Evolutionary conservation across 1,140 invertebrate species (phyloP).

Genomic region (Solenopsis fugax): DNA sequence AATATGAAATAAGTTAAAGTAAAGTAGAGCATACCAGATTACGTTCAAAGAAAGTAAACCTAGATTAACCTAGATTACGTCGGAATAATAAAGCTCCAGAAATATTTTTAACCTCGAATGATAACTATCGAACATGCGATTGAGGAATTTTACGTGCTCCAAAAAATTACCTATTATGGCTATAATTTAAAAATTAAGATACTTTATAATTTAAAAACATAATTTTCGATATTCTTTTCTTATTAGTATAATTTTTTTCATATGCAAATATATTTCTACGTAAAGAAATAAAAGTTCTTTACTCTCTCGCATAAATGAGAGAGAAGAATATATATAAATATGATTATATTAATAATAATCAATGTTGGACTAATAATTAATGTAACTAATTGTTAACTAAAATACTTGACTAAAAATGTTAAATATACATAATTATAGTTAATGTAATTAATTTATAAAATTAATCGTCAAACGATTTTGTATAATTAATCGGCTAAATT

Average conservation of each 20-base stretch:
- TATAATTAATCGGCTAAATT: no score
- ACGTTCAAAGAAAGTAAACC: slow-evolving; percentile 38
- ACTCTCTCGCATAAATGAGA: no score
- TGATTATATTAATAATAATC: no score
- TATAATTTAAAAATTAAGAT: background rate
- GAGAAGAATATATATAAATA: no score
- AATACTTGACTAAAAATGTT: no score
- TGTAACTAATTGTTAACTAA: no score
- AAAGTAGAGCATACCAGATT: slow-evolving; percentile 22
- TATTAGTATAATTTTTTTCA: background rate
- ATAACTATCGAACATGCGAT: slow-evolving; percentile 50
- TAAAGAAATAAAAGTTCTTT: no score
- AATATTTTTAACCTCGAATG: slow-evolving; percentile 20
- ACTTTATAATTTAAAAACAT: background rate
- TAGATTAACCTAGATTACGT: slow-evolving; percentile 37
- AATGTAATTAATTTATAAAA: no score
- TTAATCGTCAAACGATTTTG: no score
- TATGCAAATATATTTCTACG: background rate
- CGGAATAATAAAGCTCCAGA: slow-evolving; percentile 29
- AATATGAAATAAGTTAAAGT: background rate
- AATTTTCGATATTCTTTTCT: background rate
- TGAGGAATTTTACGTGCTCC: background rate
- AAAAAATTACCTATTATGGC: background rate
- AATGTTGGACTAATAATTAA: no score
- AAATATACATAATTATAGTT: no score